phyloP scores from a whole-genome alignment of 2,888 invertebrate genomes.

The Lordiphosa andalusiaca region DNA sequence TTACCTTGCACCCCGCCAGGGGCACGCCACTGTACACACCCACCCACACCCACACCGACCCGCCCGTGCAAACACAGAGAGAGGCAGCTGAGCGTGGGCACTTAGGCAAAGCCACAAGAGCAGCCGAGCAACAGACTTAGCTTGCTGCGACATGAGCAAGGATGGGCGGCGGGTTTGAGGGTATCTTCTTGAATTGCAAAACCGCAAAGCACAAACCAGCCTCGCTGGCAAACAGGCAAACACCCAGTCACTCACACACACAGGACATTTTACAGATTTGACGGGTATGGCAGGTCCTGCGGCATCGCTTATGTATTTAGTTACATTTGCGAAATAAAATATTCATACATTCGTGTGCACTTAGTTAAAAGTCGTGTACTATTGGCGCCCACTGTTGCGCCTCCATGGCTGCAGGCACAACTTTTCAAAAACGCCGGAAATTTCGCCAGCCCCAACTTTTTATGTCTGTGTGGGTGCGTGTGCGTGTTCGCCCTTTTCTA shows the following conservation, averaged over 20 bases:
- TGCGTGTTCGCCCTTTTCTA: constrained; percentile 3
- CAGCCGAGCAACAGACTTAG: constrained; percentile 40
- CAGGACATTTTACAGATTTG: constrained; percentile 39
- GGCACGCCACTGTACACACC: background rate
- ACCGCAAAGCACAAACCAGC: constrained; percentile 52
- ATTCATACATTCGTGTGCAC: constrained; percentile 68
- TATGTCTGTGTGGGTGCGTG: constrained; percentile 1
- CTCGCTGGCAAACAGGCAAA: constrained; percentile 9
- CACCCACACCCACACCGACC: background rate
- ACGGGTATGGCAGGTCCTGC: constrained; percentile 29
- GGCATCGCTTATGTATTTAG: constrained; percentile 45
- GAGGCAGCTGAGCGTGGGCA: constrained; percentile 48
- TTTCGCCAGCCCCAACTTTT: constrained; percentile 6
- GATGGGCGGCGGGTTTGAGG: constrained; percentile 16
- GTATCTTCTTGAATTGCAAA: constrained; percentile 63
- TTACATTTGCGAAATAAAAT: constrained; percentile 68
- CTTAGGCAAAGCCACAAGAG: constrained; percentile 46
- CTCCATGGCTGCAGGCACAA: too few relatives aligned
- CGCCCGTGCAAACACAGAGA: constrained; percentile 10
- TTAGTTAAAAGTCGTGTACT: constrained; percentile 52
- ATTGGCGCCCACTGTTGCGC: constrained; percentile 41
- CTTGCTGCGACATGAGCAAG: background rate
- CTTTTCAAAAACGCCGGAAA: constrained; percentile 19
- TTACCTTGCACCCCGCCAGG: too few relatives aligned
- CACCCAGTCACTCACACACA: constrained; percentile 9